Conservation (phyloP, 1,140 invertebrate genomes). For the Lepidurus arcticus region DNA sequence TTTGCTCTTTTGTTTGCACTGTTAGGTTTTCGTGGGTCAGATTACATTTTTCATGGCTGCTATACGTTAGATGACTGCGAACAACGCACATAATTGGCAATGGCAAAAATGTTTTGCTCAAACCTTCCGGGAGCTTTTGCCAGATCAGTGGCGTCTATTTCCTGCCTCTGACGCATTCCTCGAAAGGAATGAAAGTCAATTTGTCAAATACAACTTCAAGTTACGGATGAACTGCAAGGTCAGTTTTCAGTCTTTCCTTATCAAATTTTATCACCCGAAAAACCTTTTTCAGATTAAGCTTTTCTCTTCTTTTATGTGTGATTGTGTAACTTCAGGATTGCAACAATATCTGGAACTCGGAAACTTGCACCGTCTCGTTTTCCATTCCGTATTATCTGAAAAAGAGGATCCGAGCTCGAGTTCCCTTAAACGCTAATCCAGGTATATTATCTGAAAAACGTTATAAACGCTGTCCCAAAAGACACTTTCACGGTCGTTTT, state of each 20-base stretch:
- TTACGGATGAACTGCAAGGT: not conserved
- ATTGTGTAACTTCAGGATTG: not conserved
- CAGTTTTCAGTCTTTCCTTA: not conserved
- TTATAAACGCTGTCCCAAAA: too few species aligned
- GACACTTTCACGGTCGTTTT: too few species aligned
- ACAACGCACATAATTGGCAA: not conserved
- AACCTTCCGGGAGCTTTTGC: not conserved
- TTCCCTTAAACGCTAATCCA: not conserved
- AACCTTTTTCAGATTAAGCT: not conserved
- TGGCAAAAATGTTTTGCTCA: not conserved
- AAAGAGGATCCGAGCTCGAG: not conserved
- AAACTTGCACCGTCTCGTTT: not conserved
- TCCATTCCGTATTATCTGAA: not conserved
- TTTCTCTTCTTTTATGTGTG: not conserved
- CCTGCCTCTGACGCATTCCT: not conserved
- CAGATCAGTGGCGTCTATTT: slow-evolving; percentile 7
- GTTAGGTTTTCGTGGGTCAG: not conserved
- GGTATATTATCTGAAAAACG: not conserved
- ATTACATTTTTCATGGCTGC: not conserved
- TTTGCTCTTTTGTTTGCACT: too few species aligned
- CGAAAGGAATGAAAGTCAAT: not conserved
- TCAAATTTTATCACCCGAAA: not conserved
- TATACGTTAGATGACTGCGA: not conserved
- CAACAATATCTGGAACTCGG: not conserved
- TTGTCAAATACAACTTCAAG: slow-evolving; percentile 6